A percentile compares a stretch with the other conserved stretches of the same genome.
These are phyloP conservation scores for Steatocranus sp. DNA, from an alignment of 2,797 vertebrate species.

Conservation along the genomic window DNA sequence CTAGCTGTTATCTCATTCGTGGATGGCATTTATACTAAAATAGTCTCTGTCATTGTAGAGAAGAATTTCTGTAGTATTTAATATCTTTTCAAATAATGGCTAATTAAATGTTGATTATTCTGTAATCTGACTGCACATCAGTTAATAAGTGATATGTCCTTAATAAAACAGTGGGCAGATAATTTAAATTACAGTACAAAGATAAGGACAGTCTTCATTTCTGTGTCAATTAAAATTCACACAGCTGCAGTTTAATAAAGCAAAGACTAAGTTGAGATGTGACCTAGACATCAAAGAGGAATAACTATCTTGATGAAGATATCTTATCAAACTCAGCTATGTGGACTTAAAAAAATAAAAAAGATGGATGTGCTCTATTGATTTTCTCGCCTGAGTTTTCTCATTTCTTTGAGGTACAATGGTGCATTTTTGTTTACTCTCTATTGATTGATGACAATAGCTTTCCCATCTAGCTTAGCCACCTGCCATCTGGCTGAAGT, in stretches of 20 bases:
- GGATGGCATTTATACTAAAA: neutral
- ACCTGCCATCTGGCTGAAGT: constrained; percentile 35
- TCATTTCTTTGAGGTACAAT: constrained; percentile 29
- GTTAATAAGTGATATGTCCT: neutral
- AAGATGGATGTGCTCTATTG: neutral
- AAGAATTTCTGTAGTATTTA: neutral
- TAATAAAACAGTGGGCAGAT: constrained; percentile 1
- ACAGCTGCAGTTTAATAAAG: neutral
- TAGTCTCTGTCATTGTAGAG: neutral
- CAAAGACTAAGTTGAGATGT: neutral
- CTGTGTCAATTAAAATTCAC: neutral
- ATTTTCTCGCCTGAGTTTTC: constrained; percentile 21
- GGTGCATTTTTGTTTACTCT: constrained; percentile 13
- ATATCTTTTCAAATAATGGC: constrained; percentile 14
- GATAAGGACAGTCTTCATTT: neutral
- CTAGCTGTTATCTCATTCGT: neutral
- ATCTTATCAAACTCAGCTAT: neutral
- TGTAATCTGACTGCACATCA: neutral
- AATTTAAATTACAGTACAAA: neutral
- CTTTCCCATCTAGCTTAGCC: constrained; percentile 26
- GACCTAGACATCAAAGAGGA: neutral
- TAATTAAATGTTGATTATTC: neutral
- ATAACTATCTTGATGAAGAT: neutral
- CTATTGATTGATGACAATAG: constrained; percentile 54
- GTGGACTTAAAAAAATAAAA: neutral